Conservation (phyloP, 1,140 invertebrate species). For the Drosophila auraria region DNA sequence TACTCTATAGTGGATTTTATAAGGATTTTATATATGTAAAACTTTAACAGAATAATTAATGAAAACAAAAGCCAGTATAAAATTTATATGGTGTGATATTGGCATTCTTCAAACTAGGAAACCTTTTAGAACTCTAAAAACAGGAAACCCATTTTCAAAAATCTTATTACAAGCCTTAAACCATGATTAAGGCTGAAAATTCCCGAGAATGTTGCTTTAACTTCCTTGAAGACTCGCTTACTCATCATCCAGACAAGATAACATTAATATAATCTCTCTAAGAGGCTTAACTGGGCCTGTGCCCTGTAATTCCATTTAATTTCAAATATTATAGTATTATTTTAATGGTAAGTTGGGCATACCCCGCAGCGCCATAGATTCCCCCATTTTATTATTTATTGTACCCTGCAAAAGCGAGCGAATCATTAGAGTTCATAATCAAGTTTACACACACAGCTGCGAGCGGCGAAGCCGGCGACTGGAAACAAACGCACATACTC, state of each 20-base stretch:
- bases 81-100: not conserved
- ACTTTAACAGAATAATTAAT: not conserved
- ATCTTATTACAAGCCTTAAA: not conserved
- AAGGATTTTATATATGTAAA: no score
- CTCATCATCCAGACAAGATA: slow-evolving; percentile 1
- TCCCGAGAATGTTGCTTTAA: not conserved
- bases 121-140: no score
- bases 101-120: not conserved
- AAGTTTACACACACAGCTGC: slow-evolving; percentile 26
- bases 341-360: slow-evolving; percentile 1
- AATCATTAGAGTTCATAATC: slow-evolving; percentile 62
- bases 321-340: not conserved
- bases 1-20: no score
- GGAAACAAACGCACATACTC: slow-evolving; percentile 2
- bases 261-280: no score
- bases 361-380: slow-evolving; percentile 8
- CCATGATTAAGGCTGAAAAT: not conserved
- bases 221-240: slow-evolving; percentile 5
- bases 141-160: not conserved
- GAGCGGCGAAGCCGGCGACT: not conserved
- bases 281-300: not conserved
- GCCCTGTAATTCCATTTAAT: slow-evolving; percentile 1
- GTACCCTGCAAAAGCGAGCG: slow-evolving; percentile 23
- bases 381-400: not conserved
- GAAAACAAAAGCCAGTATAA: not conserved